These are phyloP conservation scores for Anser cygnoides DNA, from an alignment of 2,113 vertebrate genomes.

Conservation along the genomic window DNA sequence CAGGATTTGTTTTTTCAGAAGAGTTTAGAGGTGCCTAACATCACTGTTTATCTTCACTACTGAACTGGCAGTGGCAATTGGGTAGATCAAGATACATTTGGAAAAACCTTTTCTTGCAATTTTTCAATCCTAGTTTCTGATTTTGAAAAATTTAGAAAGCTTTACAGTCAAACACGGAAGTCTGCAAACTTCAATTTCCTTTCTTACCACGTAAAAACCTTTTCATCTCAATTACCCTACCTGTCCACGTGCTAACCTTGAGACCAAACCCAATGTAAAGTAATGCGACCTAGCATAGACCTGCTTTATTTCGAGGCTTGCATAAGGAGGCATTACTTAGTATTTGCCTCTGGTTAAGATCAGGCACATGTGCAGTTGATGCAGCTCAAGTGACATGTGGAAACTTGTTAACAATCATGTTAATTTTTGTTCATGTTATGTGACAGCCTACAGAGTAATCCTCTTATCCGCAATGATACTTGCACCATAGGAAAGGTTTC, in stretches of 20 bases:
- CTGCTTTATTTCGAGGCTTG: background rate
- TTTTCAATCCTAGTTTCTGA: background rate
- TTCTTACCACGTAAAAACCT: background rate
- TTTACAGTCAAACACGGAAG: background rate
- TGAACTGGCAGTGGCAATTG: background rate
- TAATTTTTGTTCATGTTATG: constrained; percentile 31
- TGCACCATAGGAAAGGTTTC: background rate
- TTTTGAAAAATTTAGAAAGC: background rate
- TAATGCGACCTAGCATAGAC: background rate
- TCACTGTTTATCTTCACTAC: background rate
- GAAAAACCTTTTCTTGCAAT: background rate
- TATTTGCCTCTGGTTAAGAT: background rate
- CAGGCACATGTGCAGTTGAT: background rate
- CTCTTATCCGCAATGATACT: background rate
- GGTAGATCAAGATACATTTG: background rate
- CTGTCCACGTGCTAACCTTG: background rate
- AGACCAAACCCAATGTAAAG: background rate
- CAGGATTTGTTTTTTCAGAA: background rate
- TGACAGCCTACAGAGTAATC: background rate
- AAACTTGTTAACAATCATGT: background rate
- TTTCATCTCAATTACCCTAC: background rate
- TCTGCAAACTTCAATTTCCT: background rate
- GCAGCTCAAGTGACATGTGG: background rate
- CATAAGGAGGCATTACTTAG: background rate
- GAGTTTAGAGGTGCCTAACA: background rate